Conservation (phyloP, 2,888 invertebrate species). For the Phrixothrix hirtus region DNA sequence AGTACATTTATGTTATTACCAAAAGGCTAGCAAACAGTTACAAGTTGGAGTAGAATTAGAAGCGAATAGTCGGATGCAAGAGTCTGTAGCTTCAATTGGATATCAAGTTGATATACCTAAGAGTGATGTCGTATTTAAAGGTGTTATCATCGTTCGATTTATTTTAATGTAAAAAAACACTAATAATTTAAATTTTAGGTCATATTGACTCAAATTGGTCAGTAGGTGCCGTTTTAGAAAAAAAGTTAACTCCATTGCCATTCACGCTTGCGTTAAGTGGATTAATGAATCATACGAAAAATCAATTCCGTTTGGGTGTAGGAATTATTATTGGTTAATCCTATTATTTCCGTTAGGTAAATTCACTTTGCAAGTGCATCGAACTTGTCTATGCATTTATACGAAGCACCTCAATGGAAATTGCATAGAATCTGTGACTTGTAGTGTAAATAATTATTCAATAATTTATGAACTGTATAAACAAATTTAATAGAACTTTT, state of each 20-base stretch:
- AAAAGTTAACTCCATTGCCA: conserved; percentile 89
- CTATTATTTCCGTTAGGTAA: too few species aligned
- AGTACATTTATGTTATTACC: conserved; percentile 90
- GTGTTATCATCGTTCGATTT: too few species aligned
- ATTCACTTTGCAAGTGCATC: too few species aligned
- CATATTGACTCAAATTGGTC: conserved; percentile 92
- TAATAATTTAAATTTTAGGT: conserved; percentile 73
- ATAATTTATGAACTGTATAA: conserved; percentile 18
- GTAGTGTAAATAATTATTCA: conserved; percentile 24
- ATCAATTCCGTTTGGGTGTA: conserved; percentile 90
- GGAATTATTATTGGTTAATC: conserved; percentile 90
- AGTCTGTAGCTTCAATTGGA: conserved; percentile 87
- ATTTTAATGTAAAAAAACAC: too few species aligned
- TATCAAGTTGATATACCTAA: conserved; percentile 96
- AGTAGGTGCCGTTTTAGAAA: conserved; percentile 91
- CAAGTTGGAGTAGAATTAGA: conserved; percentile 95
- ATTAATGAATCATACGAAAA: conserved; percentile 89
- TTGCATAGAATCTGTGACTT: conserved; percentile 5
- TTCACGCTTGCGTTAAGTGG: conserved; percentile 93
- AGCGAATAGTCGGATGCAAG: conserved; percentile 87
- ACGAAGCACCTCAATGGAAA: conserved; percentile 4
- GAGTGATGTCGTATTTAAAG: conserved; percentile 92
- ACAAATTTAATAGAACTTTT: conserved; percentile 25
- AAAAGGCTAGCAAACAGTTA: conserved; percentile 88
- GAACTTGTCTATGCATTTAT: not conserved